Evolutionary conservation across 2,888 invertebrate genomes (phyloP), one percentile per base, ranked within the genome.

Genomic region (Tetrapedia diversipes): DNA sequence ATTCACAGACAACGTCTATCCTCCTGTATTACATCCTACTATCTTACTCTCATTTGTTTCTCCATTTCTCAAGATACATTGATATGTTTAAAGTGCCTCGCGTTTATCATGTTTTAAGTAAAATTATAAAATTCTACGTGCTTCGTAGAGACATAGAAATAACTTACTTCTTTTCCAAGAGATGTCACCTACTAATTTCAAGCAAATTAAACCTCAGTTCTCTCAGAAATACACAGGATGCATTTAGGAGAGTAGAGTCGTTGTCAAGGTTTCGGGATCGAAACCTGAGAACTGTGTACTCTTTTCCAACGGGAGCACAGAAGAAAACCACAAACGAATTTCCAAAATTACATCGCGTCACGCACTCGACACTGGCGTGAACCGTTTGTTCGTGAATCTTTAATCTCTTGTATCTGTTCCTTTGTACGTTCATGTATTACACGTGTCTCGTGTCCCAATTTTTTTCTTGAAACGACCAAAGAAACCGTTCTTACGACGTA

Each of bases 341-440:
- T 14, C 6, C 14, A 10, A 34, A 29, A 14, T n/a, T 10, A n/a
- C 1, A 53, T 56, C 63, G 61, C 68, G 59, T 69, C 65, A 45
- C 29, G 59, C n/a, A 51, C 29, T 41, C 47, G 69, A 79, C 74
- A 59, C 49, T 72, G 81, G 74, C 70, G 74, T 49, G 72, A 49
- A 57, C n/a, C 22, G 37, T 39, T 61, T 65, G 7, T 41, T 34
- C 75, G 39, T 70, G 34, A n/a, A n/a, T 49, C 39, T n/a, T n/a
- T 10, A 22, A 16, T 49, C 57, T 27, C 11, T 24, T 43, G 24
- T 27, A 14, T 27, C 10, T 56, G 34, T 16, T 16, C 19, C 27
- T 24, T 24, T 77, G 22, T 27, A 66, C 29, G 14, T 57, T 56
- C 65, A 19, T 56, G 6, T 67, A 4, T 32, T 29, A 47, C 7